Percentiles rank a stretch among this genome's conserved stretches.
Conservation (phyloP, 2,888 invertebrate species). For the Clitarchus hookeri region DNA sequence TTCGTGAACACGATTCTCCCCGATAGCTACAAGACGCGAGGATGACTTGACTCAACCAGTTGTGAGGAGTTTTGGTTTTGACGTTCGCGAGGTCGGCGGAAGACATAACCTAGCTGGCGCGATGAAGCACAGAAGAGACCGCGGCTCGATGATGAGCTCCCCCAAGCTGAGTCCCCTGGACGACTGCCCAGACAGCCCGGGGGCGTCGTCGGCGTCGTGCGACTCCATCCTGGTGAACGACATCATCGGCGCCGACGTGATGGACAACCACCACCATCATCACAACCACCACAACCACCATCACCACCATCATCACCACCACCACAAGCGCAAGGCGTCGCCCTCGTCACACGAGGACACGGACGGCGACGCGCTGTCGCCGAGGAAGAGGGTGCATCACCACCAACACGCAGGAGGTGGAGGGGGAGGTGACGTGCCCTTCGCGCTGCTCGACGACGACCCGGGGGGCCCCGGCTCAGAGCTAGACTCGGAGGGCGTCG, state of each 20-base stretch:
- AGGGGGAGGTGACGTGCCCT: constrained; percentile 54
- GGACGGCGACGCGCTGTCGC: constrained; percentile 50
- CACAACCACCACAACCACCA: constrained; percentile 20
- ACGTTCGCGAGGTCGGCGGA: constrained; percentile 39
- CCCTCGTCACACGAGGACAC: constrained; percentile 47
- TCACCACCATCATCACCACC: constrained; percentile 26
- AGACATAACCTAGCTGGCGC: constrained; percentile 44
- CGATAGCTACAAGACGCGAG: too few species aligned
- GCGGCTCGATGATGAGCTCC: constrained; percentile 48
- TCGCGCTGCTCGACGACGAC: constrained; percentile 56
- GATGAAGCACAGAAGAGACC: constrained; percentile 50
- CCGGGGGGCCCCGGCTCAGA: constrained; percentile 50
- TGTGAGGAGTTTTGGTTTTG: too few species aligned
- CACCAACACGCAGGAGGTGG: constrained; percentile 46
- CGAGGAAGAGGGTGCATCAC: constrained; percentile 49
- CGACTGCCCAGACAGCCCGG: constrained; percentile 40
- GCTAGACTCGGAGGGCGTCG: constrained; percentile 39
- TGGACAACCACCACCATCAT: constrained; percentile 29
- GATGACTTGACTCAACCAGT: too few species aligned
- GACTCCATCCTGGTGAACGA: constrained; percentile 36
- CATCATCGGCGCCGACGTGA: constrained; percentile 35
- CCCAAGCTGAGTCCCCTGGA: constrained; percentile 38
- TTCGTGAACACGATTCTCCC: too few species aligned
- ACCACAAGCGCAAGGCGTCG: constrained; percentile 34
- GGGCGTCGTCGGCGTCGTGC: constrained; percentile 33